Evolutionary conservation across 2,113 vertebrate genomes (phyloP).

Genomic region (Stegastes partitus): DNA sequence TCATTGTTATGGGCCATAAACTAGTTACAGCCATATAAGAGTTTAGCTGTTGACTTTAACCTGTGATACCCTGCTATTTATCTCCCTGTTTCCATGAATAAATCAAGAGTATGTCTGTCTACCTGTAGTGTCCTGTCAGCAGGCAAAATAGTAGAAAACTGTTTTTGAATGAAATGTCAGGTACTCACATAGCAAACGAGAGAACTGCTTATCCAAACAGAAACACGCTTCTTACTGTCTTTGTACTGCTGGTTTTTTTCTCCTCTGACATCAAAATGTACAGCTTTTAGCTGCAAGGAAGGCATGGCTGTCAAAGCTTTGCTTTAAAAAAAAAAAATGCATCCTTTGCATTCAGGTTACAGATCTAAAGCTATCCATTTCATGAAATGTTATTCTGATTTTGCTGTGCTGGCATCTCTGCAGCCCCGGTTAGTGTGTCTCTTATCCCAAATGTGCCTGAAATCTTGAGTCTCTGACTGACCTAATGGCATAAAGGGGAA

Average conservation of each 20-base stretch:
- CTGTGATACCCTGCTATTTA: neutral
- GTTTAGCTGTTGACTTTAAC: slow-evolving; percentile 13
- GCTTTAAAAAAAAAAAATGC: slow-evolving; percentile 17
- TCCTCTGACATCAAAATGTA: slow-evolving; percentile 13
- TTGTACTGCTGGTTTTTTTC: neutral
- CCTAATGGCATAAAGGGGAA: neutral
- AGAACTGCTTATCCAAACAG: slow-evolving; percentile 39
- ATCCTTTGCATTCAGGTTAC: slow-evolving; percentile 16
- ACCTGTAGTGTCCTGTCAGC: neutral
- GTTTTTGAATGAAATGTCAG: neutral
- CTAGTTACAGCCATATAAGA: neutral
- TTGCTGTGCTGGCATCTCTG: slow-evolving; percentile 8
- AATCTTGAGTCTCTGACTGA: neutral
- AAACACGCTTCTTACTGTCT: slow-evolving; percentile 11
- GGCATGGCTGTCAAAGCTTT: slow-evolving; percentile 19
- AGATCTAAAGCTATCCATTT: slow-evolving; percentile 13
- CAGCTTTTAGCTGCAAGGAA: neutral
- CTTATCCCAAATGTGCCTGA: neutral
- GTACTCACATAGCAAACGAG: neutral
- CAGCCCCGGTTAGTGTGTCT: neutral
- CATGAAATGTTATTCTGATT: neutral
- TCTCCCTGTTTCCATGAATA: neutral
- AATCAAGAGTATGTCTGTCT: neutral
- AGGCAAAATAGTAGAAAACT: slow-evolving; percentile 1
- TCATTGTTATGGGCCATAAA: neutral